Evolutionary conservation across 2,888 invertebrate species (phyloP), one percentile per base, ranked within the genome.

Genomic region (Erpobdella octoculata): DNA sequence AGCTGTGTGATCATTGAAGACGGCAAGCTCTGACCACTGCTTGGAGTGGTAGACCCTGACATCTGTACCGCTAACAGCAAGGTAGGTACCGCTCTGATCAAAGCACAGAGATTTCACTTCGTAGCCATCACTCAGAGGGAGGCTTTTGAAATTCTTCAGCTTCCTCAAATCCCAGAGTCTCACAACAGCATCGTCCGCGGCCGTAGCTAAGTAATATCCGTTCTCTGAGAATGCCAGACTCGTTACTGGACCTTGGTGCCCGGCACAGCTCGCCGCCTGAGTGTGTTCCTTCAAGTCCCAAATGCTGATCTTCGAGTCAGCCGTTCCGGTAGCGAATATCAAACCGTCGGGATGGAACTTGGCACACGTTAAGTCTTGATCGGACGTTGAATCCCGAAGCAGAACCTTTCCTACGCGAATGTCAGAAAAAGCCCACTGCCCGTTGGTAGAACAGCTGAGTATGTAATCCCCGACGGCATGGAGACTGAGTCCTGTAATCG

Each of bases 331-430:
- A 70, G 96, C 98, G 84, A 98, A 97, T 85, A 98, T 98, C 74
- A 98, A 87, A 76, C 98, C 98, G 84, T 99, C 98, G 58, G 98
- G 98, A 86, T 99, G 98, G 85, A 98, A 95, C 85, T 97, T 95
- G 0, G 96, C 97, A 3, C 96, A 94, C 2, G 96, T 97, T 71
- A 98, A 86, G 28, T 21, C 53, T 72, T 79, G 77, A 70, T 79
- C 78, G 59, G 80, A 77, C 8, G 78, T 74, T 25, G 78, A 76
- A 74, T 84, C 85, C 86, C 94, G 96, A 69, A 93, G 92, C 71
- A 98, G 86, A 73, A 96, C 87, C 67, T 91, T 87, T 61, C 98
- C 97, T 36, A 91, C 91, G 77, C 93, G 88, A 76, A 99, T 91
- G 83, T 99, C 98, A 4, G 94, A 94, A 85, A 99, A 97, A 28